Base-by-base conservation (phyloP, 1,140 invertebrate genomes). In the Propsilocerus akamusi region DNA sequence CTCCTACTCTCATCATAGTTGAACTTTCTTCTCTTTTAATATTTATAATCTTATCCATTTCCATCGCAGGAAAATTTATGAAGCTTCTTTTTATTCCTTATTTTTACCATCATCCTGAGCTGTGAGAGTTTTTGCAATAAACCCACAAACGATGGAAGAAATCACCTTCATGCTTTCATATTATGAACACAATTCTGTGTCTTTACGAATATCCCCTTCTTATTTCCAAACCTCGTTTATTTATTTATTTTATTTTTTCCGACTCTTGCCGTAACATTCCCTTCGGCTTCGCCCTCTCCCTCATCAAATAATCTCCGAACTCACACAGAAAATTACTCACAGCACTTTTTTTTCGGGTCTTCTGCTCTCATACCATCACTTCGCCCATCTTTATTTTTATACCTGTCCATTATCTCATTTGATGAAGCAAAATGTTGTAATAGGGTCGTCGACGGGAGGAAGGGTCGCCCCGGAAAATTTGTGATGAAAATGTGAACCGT, bases 1-100 rank as follows among this genome's bases (percentile, higher is more conserved):
- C n/a, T n/a, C n/a, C n/a, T n/a, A n/a, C n/a, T n/a, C n/a, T n/a
- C n/a, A n/a, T n/a, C n/a, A n/a, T n/a, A n/a, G n/a, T n/a, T n/a
- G n/a, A n/a, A n/a, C n/a, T n/a, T n/a, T n/a, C n/a, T n/a, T n/a
- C 34, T 41, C 34, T 41, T 41, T 41, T 41, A 41, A 41, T 41
- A 41, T 41, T 41, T 41, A 41, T 41, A 41, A 41, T 41, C 34
- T 41, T 20, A 41, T 41, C 34, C 34, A 41, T 41, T 41, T 41
- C 34, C 34, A 41, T 41, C 34, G 34, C 14, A 41, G 34, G 34
- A 41, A 41, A 41, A 41, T 41, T 41, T 41, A 41, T 41, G 34
- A 20, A 20, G 34, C 22, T 41, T 41, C 22, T 20, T 41, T 20
- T 41, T 20, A 20, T 20, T 41, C 14, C 17, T 20, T 41, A 20